These are phyloP conservation scores for Pollenia griseotomentosa DNA, from an alignment of 2,888 invertebrate genomes.

Conservation along the genomic window DNA sequence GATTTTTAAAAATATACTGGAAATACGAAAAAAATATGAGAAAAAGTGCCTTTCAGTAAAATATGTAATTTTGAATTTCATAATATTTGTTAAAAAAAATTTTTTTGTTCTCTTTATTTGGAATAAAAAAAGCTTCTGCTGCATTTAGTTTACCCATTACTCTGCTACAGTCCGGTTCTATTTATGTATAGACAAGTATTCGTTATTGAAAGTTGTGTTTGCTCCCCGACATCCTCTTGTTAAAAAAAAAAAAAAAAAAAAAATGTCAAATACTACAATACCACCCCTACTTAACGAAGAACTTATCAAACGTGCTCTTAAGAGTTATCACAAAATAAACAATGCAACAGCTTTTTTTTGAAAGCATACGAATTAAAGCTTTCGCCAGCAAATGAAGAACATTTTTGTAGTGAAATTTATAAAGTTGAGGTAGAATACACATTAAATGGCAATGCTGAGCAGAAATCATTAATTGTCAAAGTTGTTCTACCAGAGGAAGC, in stretches of 20 bases:
- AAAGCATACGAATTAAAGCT: slow-evolving; percentile 63
- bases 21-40: slow-evolving; percentile 1
- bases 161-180: not conserved
- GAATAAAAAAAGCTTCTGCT: not conserved
- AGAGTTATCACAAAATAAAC: slow-evolving; percentile 46
- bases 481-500: slow-evolving; percentile 77
- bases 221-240: not conserved
- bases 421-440: slow-evolving; percentile 73
- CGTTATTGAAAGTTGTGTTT: slow-evolving; percentile 3
- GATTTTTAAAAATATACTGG: slow-evolving; percentile 72
- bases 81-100: slow-evolving; percentile 5
- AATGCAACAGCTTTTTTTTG: slow-evolving; percentile 39
- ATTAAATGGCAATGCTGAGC: slow-evolving; percentile 52
- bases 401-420: slow-evolving; percentile 80
- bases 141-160: slow-evolving; percentile 2
- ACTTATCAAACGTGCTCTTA: slow-evolving; percentile 62
- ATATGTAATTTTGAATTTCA: slow-evolving; percentile 18
- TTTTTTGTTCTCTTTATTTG: not conserved
- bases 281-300: slow-evolving; percentile 58
- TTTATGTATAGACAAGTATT: not conserved
- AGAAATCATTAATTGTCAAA: slow-evolving; percentile 76
- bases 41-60: not conserved
- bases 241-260: not conserved
- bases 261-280: slow-evolving; percentile 46
- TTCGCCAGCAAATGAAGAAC: slow-evolving; percentile 76